Evolutionary conservation across 1,140 invertebrate species (phyloP), one percentile per base, ranked within the genome.

Genomic region (Drosophila tropicalis): DNA sequence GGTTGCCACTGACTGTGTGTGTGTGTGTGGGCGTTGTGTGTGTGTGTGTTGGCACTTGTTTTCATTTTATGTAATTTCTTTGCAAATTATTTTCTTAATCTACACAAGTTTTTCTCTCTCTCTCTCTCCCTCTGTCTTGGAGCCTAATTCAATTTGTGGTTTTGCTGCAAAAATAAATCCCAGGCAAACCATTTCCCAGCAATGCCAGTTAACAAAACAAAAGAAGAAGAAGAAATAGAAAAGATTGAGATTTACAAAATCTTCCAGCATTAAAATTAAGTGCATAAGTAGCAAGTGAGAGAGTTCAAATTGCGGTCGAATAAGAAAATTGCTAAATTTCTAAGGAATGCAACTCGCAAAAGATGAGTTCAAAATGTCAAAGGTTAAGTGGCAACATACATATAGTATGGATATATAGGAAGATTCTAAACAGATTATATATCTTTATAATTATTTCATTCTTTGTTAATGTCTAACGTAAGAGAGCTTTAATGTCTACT

Each of bases 51-150:
- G 79, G 84, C 82, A 86, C 82, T 86, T 86, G 83, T 86, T 87
- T 87, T 87, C 79, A 70, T 77, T 51, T 86, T 87, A 87, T 86
- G 76, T 83, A 86, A 87, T 86, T 86, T 87, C 83, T 73, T 87
- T 83, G 82, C 82, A 81, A 86, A 87, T 86, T 76, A 83, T 76
- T 82, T 70, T 76, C 79, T 76, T 76, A 76, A 61, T 79, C 56
- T 68, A 77, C 66, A 68, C 67, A 70, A 70, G 60, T 70, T 70
- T 74, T 47, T 67, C 41, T 32, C 39, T 34, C 44, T 57, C 39
- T 32, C 2, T 67, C 74, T 62, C 60, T 17, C 2, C 19, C 15
- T 47, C 19, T 22, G 1, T 47, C 17, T 47, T 22, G 17, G 75
- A 44, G 62, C 68, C 72, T 87, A 80, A 83, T 86, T 86, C 83